Conservation (phyloP, 2,113 vertebrate genomes). For the Brienomyrus longianalis region DNA sequence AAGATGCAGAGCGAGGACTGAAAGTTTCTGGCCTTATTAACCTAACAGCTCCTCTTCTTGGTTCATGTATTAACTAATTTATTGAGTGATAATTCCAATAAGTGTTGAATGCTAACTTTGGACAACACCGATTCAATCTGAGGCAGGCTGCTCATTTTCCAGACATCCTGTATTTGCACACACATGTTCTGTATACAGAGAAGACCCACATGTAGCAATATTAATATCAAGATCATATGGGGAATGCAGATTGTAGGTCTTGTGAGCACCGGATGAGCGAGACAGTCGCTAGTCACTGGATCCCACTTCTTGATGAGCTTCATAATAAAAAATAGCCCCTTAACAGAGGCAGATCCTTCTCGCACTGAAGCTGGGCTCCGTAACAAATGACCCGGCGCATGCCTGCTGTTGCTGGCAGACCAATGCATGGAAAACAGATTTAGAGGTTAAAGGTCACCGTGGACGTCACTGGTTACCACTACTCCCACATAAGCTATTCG, state of each 20-base stretch:
- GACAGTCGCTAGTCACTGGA: not conserved
- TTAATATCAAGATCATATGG: not conserved
- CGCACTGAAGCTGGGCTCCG: not conserved
- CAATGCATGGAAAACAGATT: not conserved
- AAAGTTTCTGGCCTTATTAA: not conserved
- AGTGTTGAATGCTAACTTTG: not conserved
- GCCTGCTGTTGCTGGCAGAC: not conserved
- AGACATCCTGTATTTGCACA: not conserved
- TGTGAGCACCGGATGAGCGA: not conserved
- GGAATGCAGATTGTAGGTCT: not conserved
- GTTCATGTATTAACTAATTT: not conserved
- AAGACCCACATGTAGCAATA: not conserved
- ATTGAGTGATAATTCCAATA: not conserved
- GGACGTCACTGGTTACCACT: not conserved
- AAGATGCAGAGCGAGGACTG: not conserved
- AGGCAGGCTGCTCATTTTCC: not conserved
- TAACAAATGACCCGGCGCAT: not conserved
- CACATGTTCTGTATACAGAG: not conserved
- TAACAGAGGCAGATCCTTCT: not conserved
- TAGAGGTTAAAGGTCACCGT: not conserved
- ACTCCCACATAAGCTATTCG: not conserved
- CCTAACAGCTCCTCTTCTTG: not conserved
- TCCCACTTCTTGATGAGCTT: not conserved
- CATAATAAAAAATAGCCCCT: not conserved
- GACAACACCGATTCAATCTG: not conserved